Conservation (phyloP, 1,140 invertebrate genomes). For the Aphelinus certus region DNA sequence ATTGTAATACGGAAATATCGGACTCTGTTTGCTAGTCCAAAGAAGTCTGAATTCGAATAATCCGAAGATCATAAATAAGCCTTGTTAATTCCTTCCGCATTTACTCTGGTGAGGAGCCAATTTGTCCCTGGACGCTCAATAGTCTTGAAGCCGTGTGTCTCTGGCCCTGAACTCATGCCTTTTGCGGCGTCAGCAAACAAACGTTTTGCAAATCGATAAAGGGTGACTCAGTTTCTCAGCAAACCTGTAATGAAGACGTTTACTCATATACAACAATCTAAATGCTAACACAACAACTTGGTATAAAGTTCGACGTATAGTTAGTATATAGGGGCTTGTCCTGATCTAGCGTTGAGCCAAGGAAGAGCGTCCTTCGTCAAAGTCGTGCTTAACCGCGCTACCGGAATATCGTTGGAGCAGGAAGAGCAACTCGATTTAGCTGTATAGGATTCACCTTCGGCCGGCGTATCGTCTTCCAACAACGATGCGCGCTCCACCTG, state of each 20-base stretch:
- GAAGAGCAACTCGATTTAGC: background rate
- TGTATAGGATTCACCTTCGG: background rate
- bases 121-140: background rate
- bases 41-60: too few species aligned
- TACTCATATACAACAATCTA: too few species aligned
- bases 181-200: constrained; percentile 15
- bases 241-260: too few species aligned
- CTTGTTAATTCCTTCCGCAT: background rate
- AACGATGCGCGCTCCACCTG: too few species aligned
- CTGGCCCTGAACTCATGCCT: background rate
- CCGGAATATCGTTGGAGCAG: constrained; percentile 5
- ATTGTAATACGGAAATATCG: too few species aligned
- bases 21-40: too few species aligned
- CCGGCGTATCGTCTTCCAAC: constrained; percentile 5
- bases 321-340: too few species aligned
- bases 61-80: too few species aligned
- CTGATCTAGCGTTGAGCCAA: too few species aligned
- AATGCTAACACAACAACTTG: too few species aligned
- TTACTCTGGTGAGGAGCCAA: background rate
- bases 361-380: constrained; percentile 7
- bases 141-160: background rate
- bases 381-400: constrained; percentile 9
- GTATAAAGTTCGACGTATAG: too few species aligned
- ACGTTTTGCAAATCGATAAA: constrained; percentile 1
- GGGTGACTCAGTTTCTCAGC: background rate